Base-by-base conservation (phyloP, 1,140 invertebrate species). In the Hirudo medicinalis region DNA sequence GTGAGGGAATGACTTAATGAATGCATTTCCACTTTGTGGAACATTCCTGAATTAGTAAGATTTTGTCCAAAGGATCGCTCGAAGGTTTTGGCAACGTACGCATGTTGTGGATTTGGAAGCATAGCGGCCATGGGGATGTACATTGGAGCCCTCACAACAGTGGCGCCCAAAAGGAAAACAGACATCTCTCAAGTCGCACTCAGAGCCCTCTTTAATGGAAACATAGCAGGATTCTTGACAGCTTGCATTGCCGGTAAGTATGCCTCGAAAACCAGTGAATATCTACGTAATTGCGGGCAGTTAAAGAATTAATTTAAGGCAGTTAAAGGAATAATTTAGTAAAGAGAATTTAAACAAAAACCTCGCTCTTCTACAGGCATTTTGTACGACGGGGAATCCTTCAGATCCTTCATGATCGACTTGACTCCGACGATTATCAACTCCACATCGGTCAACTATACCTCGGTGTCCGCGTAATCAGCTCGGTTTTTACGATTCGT, bases 81-180 rank as follows among this genome's bases (percentile, higher is more conserved):
- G 71, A 85, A 89, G 76, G 86, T 87, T 0, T 91, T 97, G 43
- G 89, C 92, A 0, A 97, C 94, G 0, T 97, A 90, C 78, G 91
- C 94, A 0, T 86, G 97, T 11, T 97, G 94, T 79, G 93, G 94
- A 0, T 99, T 98, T 83, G 89, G 93, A 0, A 98, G 97, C 85
- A 89, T 94, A 5, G 86, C 87, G 0, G 91, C 92, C 0, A 86
- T 97, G 36, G 94, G 92, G 5, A 92, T 95, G 55, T 87, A 91
- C 79, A 86, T 97, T 9, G 92, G 91, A 0, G 86, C 86, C 0
- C 79, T 97, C 22, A 83, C 86, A 0, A 86, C 88, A 2, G 84
- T 98, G 82, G 88, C 90, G 0, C 94, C 94, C 0, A 83, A 87
- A 2, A 87, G 90, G 73, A 85, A 87, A 74, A 77, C 84, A 5